These are phyloP conservation scores for Heliocidaris erythrogramma DNA, from an alignment of 35 echinoderm and acorn worm species.

Conservation along the genomic window DNA sequence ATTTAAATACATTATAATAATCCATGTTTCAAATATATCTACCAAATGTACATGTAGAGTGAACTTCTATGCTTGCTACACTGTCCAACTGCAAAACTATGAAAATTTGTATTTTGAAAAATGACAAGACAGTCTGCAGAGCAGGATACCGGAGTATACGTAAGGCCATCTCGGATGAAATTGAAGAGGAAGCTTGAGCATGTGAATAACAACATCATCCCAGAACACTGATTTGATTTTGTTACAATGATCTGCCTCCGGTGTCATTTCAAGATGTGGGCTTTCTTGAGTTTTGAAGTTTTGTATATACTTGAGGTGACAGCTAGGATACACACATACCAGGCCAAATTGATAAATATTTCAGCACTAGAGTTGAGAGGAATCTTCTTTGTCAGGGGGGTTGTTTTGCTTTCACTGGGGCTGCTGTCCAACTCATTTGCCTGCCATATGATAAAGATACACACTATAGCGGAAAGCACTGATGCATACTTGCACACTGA, in stretches of 20 bases:
- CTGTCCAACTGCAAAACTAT: not conserved
- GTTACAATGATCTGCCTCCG: slow-evolving; percentile 30
- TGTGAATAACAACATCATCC: not conserved
- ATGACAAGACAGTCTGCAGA: not conserved
- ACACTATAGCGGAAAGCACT: not conserved
- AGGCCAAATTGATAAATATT: slow-evolving; percentile 51
- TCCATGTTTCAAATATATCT: not conserved
- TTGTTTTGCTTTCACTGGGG: not conserved
- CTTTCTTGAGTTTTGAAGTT: not conserved
- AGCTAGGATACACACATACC: slow-evolving; percentile 41
- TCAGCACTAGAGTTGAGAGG: slow-evolving; percentile 28
- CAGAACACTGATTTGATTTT: not conserved
- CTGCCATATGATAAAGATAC: slow-evolving; percentile 28
- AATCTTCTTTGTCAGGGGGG: not conserved
- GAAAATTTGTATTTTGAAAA: not conserved
- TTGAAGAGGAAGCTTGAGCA: not conserved
- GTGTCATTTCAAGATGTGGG: slow-evolving; percentile 9
- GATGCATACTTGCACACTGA: not conserved
- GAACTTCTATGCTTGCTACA: not conserved
- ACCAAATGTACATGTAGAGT: not conserved
- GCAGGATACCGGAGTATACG: not conserved
- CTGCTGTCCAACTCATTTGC: not conserved
- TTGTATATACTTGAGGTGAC: slow-evolving; percentile 34
- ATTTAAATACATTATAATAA: not conserved
- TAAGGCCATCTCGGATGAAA: not conserved